These are phyloP conservation scores for Barbus barbus DNA, from an alignment of 2,113 vertebrate genomes.

Conservation along the genomic window DNA sequence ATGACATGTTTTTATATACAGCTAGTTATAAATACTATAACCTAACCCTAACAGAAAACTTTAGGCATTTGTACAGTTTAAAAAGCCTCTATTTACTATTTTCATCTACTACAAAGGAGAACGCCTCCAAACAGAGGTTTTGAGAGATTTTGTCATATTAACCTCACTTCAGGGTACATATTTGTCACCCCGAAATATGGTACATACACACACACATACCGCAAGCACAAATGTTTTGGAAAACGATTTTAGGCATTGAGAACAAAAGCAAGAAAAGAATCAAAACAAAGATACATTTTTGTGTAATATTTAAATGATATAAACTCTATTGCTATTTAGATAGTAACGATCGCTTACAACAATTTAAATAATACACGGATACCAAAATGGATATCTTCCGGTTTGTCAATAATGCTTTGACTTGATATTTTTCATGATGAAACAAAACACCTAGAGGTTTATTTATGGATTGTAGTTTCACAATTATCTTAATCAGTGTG, in stretches of 20 bases:
- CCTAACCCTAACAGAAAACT: background rate
- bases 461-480: background rate
- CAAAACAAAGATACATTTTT: background rate
- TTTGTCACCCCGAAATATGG: background rate
- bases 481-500: background rate
- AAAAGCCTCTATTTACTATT: background rate
- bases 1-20: background rate
- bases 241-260: background rate
- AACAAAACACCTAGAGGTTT: background rate
- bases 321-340: background rate
- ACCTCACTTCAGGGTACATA: background rate
- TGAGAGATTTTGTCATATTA: background rate
- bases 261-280: background rate
- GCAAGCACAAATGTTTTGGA: background rate
- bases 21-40: background rate
- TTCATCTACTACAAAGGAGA: background rate
- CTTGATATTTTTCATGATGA: background rate
- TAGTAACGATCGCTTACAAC: background rate
- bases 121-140: background rate
- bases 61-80: too few relatives aligned
- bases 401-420: background rate
- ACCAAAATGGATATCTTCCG: background rate
- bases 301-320: background rate
- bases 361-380: background rate
- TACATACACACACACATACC: background rate